These are phyloP conservation scores for Kryphioiulus occultus DNA, from an alignment of 2,888 invertebrate genomes.

Conservation along the genomic window DNA sequence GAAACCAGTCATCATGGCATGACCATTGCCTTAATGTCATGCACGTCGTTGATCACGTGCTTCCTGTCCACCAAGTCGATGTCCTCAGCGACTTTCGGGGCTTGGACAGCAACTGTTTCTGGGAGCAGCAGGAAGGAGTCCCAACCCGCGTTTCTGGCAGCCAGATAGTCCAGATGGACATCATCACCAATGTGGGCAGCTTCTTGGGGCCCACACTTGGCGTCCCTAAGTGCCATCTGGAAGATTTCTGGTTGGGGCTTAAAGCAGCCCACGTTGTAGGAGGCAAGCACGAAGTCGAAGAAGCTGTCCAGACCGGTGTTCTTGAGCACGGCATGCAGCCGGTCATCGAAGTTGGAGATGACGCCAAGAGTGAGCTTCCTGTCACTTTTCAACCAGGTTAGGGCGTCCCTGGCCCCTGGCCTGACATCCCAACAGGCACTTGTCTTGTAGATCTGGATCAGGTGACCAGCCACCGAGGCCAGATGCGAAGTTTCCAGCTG, in stretches of 20 bases:
- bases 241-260: slow-evolving; percentile 83
- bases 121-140: slow-evolving; percentile 67
- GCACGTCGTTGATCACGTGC: neutral
- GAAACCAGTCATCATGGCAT: neutral
- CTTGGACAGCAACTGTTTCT: neutral
- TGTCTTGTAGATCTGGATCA: slow-evolving; percentile 71
- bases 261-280: slow-evolving; percentile 75
- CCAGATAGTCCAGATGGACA: slow-evolving; percentile 76
- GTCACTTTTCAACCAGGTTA: slow-evolving; percentile 68
- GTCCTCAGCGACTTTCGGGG: neutral
- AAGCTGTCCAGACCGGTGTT: slow-evolving; percentile 73
- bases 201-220: slow-evolving; percentile 65
- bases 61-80: neutral
- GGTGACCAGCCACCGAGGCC: slow-evolving; percentile 58
- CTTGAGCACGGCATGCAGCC: slow-evolving; percentile 73
- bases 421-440: slow-evolving; percentile 76
- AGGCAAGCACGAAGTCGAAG: slow-evolving; percentile 82
- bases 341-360: slow-evolving; percentile 88
- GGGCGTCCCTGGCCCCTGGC: slow-evolving; percentile 72
- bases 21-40: neutral
- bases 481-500: slow-evolving; percentile 55
- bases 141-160: slow-evolving; percentile 79
- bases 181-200: slow-evolving; percentile 87
- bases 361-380: slow-evolving; percentile 69
- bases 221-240: slow-evolving; percentile 66